Evolutionary conservation across 2,113 vertebrate species (phyloP).

Genomic region (Australoheros scitulus): DNA sequence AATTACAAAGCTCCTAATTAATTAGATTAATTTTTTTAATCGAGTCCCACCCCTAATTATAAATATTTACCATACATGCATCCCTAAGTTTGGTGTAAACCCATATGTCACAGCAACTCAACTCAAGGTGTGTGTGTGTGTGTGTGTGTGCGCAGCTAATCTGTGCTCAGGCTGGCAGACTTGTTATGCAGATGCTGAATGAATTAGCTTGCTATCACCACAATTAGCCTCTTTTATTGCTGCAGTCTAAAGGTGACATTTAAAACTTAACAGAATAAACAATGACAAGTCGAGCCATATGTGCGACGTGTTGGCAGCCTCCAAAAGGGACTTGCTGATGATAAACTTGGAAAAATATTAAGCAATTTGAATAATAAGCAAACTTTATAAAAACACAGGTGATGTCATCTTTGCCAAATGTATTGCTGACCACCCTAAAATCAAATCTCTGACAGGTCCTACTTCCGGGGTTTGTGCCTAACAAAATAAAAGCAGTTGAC

Average conservation of each 20-base stretch:
- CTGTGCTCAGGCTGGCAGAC: neutral
- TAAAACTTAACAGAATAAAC: neutral
- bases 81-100: neutral
- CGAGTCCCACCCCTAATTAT: too few relatives aligned
- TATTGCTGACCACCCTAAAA: too few relatives aligned
- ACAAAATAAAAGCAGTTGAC: too few relatives aligned
- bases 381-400: too few relatives aligned
- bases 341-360: neutral
- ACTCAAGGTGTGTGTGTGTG: neutral
- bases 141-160: neutral
- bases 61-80: too few relatives aligned
- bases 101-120: neutral
- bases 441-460: too few relatives aligned
- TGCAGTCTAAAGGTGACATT: neutral
- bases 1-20: too few relatives aligned
- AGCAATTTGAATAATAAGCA: neutral
- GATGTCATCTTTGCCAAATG: too few relatives aligned
- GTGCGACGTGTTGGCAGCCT: neutral
- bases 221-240: neutral
- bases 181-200: neutral
- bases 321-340: accelerated
- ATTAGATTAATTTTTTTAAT: too few relatives aligned
- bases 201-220: neutral
- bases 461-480: too few relatives aligned
- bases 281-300: neutral